Conservation (phyloP, 2,888 invertebrate genomes). For the Cataglyphis altisquamis region DNA sequence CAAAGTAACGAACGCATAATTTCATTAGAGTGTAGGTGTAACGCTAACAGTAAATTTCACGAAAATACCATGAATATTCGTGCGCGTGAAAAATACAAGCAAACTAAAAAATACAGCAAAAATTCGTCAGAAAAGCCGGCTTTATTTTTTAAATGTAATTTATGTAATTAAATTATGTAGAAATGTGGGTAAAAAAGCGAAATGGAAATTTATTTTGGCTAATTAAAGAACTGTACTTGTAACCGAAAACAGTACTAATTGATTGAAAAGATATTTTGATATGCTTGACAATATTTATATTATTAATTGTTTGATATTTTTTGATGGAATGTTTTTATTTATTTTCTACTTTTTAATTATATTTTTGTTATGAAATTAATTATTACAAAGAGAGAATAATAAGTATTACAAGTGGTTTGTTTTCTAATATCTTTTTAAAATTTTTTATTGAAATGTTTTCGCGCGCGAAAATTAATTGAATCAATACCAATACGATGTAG, state of each 20-base stretch:
- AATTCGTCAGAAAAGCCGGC: slow-evolving; percentile 7
- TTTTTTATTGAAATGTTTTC: background rate
- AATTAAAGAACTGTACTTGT: background rate
- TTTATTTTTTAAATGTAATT: background rate
- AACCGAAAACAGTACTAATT: background rate
- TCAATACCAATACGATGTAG: background rate
- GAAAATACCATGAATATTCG: background rate
- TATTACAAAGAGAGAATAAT: background rate
- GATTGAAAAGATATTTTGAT: slow-evolving; percentile 14
- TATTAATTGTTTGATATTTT: background rate
- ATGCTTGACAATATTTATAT: too few relatives aligned
- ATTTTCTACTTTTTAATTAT: background rate
- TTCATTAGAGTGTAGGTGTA: background rate
- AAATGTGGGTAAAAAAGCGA: background rate
- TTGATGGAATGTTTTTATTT: slow-evolving; percentile 11
- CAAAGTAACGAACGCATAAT: slow-evolving; percentile 28
- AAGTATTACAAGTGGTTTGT: background rate
- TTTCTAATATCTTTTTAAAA: background rate
- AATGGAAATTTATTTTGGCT: slow-evolving; percentile 2
- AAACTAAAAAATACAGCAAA: slow-evolving; percentile 15
- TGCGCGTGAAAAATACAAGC: background rate
- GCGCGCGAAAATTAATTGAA: background rate
- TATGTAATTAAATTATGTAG: background rate
- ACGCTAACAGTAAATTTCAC: background rate
- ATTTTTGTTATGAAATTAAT: background rate